Evolutionary conservation across 2,113 vertebrate species (phyloP), one percentile per base, ranked within the genome.

Genomic region (Corydoras sp.): DNA sequence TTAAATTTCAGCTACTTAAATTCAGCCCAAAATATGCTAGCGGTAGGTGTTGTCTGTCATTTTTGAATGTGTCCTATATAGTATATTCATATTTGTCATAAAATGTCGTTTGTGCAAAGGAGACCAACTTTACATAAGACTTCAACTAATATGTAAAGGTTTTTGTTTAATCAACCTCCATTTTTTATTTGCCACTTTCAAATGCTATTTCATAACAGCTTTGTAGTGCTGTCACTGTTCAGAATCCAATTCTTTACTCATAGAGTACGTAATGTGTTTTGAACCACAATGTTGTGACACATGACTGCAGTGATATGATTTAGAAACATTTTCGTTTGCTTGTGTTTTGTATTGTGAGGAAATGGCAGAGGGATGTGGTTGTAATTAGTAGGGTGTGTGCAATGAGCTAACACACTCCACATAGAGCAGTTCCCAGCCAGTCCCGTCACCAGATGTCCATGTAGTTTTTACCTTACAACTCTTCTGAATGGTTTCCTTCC

Each of bases 401-500:
- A 14, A 10, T 14, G 51, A 53, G 35, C 35, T 43, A 43, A 43
- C 35, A 50, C 49, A 53, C 78, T 83, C 82, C 63, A 10, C 35
- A 43, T 56, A 75, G 76, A 76, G 75, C 77, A 78, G 78, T 70
- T 50, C 11, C 49, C 10, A 53, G 51, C 51, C 51, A 53, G 51
- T 53, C 5, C 51, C 5, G 51, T 53, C 51, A 10, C 62, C 51
- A 31, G 75, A 32, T 12, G 31, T 77, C 79, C 68, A 77, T 74
- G 49, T 69, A 24, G 75, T 63, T 65, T 15, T 24, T 49, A 4
- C 8, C 75, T 80, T 80, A 79, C 77, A 77, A 65, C 61, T 58
- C 62, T 71, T 82, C 3, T 7, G 2, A 58, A 75, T 86, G 83
- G 83, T 85, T 78, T 58, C 61, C 60, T 80, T 82, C 82, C 83